Conservation (phyloP, 2,113 vertebrate genomes). For the Centrocercus urophasianus region DNA sequence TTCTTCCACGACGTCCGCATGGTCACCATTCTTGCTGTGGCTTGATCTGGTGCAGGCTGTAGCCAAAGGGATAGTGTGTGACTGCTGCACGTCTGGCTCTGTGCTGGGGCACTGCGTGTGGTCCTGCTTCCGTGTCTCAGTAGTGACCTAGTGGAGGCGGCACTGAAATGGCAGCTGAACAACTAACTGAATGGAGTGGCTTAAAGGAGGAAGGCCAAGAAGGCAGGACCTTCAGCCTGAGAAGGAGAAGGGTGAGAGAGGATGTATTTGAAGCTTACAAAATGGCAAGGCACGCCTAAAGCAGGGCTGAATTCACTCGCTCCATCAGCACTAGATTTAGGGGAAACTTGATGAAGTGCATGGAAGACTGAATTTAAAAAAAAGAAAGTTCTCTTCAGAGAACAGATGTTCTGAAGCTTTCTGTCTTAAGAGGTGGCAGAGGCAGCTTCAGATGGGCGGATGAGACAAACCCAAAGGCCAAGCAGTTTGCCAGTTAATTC, state of each 20-base stretch:
- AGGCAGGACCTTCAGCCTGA: neutral
- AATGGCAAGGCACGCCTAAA: neutral
- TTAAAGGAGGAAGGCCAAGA: neutral
- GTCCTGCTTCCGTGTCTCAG: neutral
- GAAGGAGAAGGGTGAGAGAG: neutral
- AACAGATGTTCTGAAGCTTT: neutral
- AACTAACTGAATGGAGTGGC: neutral
- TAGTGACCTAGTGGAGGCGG: neutral
- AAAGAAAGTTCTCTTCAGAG: neutral
- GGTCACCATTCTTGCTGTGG: neutral
- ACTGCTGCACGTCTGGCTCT: no score
- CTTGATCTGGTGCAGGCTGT: no score
- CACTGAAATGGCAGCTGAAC: no score
- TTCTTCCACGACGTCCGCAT: neutral
- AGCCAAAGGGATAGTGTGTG: no score
- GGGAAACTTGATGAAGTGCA: neutral
- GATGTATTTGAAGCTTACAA: neutral
- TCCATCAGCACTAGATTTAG: neutral
- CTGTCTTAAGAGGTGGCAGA: neutral
- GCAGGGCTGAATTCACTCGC: neutral
- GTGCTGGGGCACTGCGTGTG: neutral
- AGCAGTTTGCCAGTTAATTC: neutral
- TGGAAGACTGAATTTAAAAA: neutral
- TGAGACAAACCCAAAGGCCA: neutral
- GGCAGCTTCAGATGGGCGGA: neutral